Evolutionary conservation across 2,888 invertebrate species (phyloP).

Genomic region (Temnothorax ravouxi): DNA sequence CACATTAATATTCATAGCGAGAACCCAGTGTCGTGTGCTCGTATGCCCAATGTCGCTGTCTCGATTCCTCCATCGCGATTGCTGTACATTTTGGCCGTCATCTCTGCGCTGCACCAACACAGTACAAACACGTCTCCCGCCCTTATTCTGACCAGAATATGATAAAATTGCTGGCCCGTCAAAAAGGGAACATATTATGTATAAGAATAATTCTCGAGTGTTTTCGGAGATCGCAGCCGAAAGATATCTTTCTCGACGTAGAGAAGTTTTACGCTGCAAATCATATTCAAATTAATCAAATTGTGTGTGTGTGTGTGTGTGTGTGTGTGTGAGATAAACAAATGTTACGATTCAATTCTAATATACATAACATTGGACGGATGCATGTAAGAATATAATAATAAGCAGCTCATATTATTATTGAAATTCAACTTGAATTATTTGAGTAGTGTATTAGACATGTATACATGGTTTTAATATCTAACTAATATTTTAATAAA

Average conservation of each 20-base stretch:
- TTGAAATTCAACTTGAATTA: background rate
- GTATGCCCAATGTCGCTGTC: slow-evolving; percentile 25
- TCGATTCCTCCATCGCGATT: slow-evolving; percentile 29
- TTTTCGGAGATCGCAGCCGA: slow-evolving; percentile 41
- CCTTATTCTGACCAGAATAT: slow-evolving; percentile 52
- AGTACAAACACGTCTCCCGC: slow-evolving; percentile 65
- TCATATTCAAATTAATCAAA: background rate
- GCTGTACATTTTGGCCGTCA: slow-evolving; percentile 46
- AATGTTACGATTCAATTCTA: background rate
- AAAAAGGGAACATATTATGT: slow-evolving; percentile 58
- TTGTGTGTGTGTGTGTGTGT: too few species aligned
- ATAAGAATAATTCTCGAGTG: slow-evolving; percentile 55
- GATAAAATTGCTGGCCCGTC: slow-evolving; percentile 74
- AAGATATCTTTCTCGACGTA: background rate
- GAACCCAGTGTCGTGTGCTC: slow-evolving; percentile 44
- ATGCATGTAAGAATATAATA: too few species aligned
- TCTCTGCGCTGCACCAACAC: slow-evolving; percentile 24
- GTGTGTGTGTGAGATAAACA: background rate
- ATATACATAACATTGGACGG: background rate
- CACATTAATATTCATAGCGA: slow-evolving; percentile 85
- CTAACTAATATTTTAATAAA: background rate
- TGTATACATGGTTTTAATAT: background rate
- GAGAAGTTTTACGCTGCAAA: background rate
- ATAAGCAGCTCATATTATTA: background rate
- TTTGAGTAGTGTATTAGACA: background rate